Percentiles rank a stretch among this genome's conserved stretches.
Evolutionary conservation across 2,888 invertebrate species (phyloP).

Genomic region (Drosophila histrio): DNA sequence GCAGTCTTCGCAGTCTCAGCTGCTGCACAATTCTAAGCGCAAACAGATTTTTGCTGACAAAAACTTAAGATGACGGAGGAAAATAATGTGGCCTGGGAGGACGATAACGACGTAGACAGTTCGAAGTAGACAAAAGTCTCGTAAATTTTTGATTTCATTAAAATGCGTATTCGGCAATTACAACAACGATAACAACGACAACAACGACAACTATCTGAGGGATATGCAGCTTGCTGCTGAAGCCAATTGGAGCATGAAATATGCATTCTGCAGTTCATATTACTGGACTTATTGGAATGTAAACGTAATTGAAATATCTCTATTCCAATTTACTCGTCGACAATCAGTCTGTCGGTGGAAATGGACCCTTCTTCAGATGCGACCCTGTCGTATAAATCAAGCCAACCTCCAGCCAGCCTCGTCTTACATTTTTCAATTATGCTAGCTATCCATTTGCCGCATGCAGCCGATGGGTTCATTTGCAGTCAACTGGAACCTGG

Average conservation of each 20-base stretch:
- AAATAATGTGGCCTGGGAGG: background rate
- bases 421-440: constrained; percentile 33
- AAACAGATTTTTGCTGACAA: constrained; percentile 53
- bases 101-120: constrained; percentile 11
- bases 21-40: constrained; percentile 55
- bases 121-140: constrained; percentile 54
- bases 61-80: background rate
- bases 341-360: background rate
- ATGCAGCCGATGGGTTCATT: constrained; percentile 36
- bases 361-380: background rate
- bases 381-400: constrained; percentile 28
- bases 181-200: constrained; percentile 19
- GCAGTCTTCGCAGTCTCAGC: constrained; percentile 18
- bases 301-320: constrained; percentile 34
- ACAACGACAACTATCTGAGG: background rate
- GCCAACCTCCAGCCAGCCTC: background rate
- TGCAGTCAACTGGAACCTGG: constrained; percentile 65
- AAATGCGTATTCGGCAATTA: constrained; percentile 46
- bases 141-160: constrained; percentile 74
- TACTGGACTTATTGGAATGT: constrained; percentile 17
- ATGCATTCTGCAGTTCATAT: constrained; percentile 39
- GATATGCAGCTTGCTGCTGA: background rate
- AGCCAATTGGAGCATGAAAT: constrained; percentile 65
- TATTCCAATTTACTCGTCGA: background rate
- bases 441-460: background rate